Base-by-base conservation (phyloP, 2,113 vertebrate species). In the Hippopotamus amphibius region DNA sequence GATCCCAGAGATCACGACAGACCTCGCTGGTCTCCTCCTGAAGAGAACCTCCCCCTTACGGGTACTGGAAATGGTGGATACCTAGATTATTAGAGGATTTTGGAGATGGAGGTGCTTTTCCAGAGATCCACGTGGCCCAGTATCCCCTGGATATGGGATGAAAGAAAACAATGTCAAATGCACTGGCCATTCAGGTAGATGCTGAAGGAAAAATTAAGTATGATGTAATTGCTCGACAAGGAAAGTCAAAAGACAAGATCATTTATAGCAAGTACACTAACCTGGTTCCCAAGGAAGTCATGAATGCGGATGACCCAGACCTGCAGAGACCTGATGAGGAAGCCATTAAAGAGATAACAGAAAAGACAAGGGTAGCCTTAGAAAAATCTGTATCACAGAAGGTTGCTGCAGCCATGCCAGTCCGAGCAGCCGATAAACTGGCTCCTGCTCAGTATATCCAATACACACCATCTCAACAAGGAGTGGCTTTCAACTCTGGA, bases 391-490 rank as follows among this genome's bases (percentile, higher is more conserved):
- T 99, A 3, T 99, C 99, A 0, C 99, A 99, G 93, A 99, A 99
- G 98, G 99, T 99, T 14, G 99, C 99, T 16, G 99, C 99, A n/a
- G 99, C 99, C 92, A 99, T 99, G 99, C 99, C 99, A 21, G 99
- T 99, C 87, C 99, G 99, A 98, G 99, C 99, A 79, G 99, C 99
- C 81, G 99, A 99, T 98, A 99, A 99, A 97, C 99, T 99, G 84
- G 99, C 99, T 91, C 99, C 99, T 77, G 99, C 99, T 46, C 99
- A 99, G 88, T 99, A 99, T 96, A 99, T 99, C 97, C 99, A 99
- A 96, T 99, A 99, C 89, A 99, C 99, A 14, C 99, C 99, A 3
- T 99, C 99, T 77, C 99, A 99, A 96, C 99, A 99, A 98, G 99
- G 99, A 4, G 99, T 99, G 85, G 99, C 99, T 10, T 99, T 99